phyloP scores from a whole-genome alignment of 2,797 vertebrate genomes.

The Craterocephalus amniculus region DNA sequence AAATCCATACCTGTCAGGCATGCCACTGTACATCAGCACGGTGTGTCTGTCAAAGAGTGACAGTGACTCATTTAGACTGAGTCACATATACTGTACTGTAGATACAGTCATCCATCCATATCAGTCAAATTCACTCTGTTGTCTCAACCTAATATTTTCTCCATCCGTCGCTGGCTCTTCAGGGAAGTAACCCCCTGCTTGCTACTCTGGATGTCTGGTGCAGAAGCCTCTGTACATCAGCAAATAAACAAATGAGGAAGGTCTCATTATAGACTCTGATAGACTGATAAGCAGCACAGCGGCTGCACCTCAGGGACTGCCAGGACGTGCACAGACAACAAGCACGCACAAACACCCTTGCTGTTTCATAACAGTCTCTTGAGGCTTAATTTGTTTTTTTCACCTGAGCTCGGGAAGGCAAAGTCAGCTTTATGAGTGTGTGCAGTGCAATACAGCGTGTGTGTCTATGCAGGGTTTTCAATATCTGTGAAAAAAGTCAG shows the following conservation, averaged over 20 bases:
- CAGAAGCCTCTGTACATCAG: slow-evolving; percentile 31
- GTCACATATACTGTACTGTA: slow-evolving; percentile 20
- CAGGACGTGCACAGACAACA: slow-evolving; percentile 15
- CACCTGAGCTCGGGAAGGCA: slow-evolving; percentile 13
- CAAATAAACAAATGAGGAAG: slow-evolving; percentile 60
- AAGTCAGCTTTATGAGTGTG: slow-evolving; percentile 6
- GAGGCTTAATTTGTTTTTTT: slow-evolving; percentile 23
- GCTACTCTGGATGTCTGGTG: slow-evolving; percentile 27
- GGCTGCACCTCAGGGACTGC: slow-evolving; percentile 20
- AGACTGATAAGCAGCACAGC: slow-evolving; percentile 45
- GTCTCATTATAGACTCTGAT: slow-evolving; percentile 50
- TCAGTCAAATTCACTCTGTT: not conserved
- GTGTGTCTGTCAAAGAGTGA: slow-evolving; percentile 30
- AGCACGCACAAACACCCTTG: slow-evolving; percentile 6
- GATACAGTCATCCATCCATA: slow-evolving; percentile 1
- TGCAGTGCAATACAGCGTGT: not conserved
- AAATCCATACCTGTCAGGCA: slow-evolving; percentile 14
- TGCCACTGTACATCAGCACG: slow-evolving; percentile 20
- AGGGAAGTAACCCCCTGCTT: slow-evolving; percentile 22
- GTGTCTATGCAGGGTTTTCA: not conserved
- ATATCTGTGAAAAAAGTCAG: not conserved
- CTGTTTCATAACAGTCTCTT: slow-evolving; percentile 31
- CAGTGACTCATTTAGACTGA: slow-evolving; percentile 33
- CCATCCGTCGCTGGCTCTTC: slow-evolving; percentile 34
- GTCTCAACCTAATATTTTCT: slow-evolving; percentile 1